Conservation (phyloP, 2,888 invertebrate genomes). For the Zygaena filipendulae region DNA sequence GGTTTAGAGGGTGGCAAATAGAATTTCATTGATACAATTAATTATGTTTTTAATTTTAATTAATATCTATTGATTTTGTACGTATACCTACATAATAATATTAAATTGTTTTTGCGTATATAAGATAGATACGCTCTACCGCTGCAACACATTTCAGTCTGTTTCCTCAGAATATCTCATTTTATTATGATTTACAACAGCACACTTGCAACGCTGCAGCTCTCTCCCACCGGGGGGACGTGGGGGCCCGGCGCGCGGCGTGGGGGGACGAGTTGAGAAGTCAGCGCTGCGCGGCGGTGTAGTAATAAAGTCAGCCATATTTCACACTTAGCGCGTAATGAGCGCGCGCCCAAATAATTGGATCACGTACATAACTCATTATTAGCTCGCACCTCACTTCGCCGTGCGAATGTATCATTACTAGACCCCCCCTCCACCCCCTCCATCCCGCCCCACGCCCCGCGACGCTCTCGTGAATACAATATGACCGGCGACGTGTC, state of each 20-base stretch:
- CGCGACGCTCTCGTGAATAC: conserved; percentile 14
- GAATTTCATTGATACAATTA: no score
- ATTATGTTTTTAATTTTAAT: no score
- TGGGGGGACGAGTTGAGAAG: conserved; percentile 24
- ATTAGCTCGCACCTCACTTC: conserved; percentile 65
- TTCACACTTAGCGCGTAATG: conserved; percentile 71
- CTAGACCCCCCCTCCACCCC: conserved; percentile 22
- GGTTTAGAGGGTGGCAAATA: no score
- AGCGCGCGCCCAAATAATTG: conserved; percentile 70
- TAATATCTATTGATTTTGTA: no score
- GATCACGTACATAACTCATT: conserved; percentile 71
- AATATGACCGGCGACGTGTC: conserved; percentile 10
- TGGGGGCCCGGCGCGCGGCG: conserved; percentile 9
- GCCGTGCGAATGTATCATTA: conserved; percentile 61
- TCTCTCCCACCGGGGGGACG: conserved; percentile 18
- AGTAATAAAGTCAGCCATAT: conserved; percentile 67
- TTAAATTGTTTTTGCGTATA: no score
- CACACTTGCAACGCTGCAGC: conserved; percentile 55
- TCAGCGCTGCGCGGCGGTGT: conserved; percentile 49
- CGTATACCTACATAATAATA: no score
- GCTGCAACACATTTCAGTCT: no score
- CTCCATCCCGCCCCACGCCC: conserved; percentile 13
- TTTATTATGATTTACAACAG: conserved; percentile 61
- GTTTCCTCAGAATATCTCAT: conserved; percentile 41
- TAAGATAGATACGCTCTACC: no score